Base-by-base conservation (phyloP, 1,140 invertebrate genomes). In the Brachystomella parvula region DNA sequence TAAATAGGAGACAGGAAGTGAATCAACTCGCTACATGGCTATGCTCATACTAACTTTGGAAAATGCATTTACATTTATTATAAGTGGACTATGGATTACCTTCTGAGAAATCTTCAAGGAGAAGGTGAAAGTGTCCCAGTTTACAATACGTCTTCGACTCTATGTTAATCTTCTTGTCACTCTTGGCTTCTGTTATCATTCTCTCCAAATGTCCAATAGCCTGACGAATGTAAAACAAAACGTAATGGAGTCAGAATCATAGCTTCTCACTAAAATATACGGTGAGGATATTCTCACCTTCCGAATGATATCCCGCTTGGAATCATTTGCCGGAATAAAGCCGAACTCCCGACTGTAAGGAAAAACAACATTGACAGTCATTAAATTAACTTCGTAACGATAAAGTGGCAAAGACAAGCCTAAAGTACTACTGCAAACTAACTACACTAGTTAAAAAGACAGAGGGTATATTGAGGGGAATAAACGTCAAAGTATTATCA, bases 91-190 rank as follows among this genome's bases (percentile, higher is more conserved):
- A n/a, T n/a, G n/a, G 39, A 6, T 70, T 81, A 92, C 90, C 90
- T 88, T 95, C 94, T 30, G 84, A 82, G 81, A 90, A 94, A 77
- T 96, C 89, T 80, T 92, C 90, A 2, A 95, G 79, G 0, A 96
- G 80, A 3, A 96, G 82, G 80, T 95, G 90, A 75, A 95, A 91
- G 81, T 97, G 93, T 1, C 94, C 94, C 30, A 97, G 79, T 80
- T 94, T 94, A 74, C 92, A 94, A 76, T 90, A 95, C 15, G 92
- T 92, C 77, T 90, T 90, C 0, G 90, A 86, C 79, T 94, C 89
- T 61, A 94, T 89, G 72, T 85, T 86, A 61, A 89, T 88, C 60
- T 85, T 85, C 73, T 86, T 85, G 49, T 71, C 64, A 19, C 32
- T 67, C 62, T 61, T 69, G 19, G 87, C 86, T 80, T 91, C 88